These are phyloP conservation scores for Lepilemur septentrionalis DNA, from an alignment of 2,797 vertebrate species.

Conservation along the genomic window DNA sequence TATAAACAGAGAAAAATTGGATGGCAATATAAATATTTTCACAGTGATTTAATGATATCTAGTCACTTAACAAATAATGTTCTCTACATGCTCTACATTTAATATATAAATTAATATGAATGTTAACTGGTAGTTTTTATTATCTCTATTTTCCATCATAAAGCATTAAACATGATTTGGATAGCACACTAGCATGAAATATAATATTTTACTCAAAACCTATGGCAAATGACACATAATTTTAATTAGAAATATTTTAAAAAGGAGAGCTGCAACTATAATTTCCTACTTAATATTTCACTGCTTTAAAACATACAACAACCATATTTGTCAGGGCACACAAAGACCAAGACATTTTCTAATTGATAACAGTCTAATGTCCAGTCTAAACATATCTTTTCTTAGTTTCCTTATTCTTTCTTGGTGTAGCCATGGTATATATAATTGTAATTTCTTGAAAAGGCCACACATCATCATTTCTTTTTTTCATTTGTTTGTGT, in stretches of 20 bases:
- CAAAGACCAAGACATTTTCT: background rate
- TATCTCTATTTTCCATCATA: background rate
- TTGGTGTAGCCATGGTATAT: accelerated
- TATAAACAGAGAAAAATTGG: slow-evolving; percentile 23
- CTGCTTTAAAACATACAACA: background rate
- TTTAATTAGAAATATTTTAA: background rate
- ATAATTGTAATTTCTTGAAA: background rate
- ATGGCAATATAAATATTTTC: slow-evolving; percentile 58
- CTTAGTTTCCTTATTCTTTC: background rate
- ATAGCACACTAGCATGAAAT: background rate
- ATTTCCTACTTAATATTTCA: background rate
- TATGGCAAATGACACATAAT: background rate
- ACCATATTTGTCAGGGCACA: background rate
- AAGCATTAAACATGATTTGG: background rate
- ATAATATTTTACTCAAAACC: background rate
- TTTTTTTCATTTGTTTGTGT: background rate
- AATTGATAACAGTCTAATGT: background rate
- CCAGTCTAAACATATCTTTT: background rate
- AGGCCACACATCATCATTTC: background rate
- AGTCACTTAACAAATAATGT: slow-evolving; percentile 38
- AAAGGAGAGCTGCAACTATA: background rate
- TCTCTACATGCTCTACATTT: background rate
- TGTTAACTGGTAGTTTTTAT: background rate
- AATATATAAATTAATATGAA: background rate
- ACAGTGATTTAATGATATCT: slow-evolving; percentile 51